Conservation (phyloP, 2,113 vertebrate species). For the Gopherus evgoodei region DNA sequence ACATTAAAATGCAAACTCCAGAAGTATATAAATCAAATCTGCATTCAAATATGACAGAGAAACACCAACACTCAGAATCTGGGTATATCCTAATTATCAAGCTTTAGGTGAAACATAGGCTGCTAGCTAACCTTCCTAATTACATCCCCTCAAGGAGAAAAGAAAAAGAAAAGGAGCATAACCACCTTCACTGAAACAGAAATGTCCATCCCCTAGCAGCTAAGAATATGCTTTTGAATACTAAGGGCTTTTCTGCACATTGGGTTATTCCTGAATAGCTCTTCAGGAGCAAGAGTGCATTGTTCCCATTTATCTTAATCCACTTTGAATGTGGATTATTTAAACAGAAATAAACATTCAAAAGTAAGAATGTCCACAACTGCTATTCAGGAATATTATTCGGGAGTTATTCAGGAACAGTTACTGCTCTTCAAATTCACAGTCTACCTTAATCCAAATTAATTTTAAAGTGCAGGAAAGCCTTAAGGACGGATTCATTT, state of each 20-base stretch:
- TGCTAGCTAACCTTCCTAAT: neutral
- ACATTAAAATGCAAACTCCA: neutral
- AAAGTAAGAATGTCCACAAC: neutral
- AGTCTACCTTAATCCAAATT: neutral
- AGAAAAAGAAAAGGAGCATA: neutral
- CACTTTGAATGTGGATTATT: neutral
- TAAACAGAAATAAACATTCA: neutral
- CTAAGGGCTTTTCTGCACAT: neutral
- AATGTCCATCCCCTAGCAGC: neutral
- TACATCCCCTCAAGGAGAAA: neutral
- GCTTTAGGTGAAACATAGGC: neutral
- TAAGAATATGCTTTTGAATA: neutral
- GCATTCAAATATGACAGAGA: neutral
- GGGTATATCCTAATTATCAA: neutral
- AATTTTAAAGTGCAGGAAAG: neutral
- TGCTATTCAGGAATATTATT: neutral
- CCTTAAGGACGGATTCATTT: neutral
- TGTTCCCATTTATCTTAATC: neutral
- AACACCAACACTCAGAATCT: neutral
- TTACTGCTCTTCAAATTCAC: neutral
- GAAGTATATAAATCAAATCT: neutral
- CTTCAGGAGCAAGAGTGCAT: neutral
- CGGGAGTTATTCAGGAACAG: rapidly evolving
- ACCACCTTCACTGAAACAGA: neutral
- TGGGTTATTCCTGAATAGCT: neutral